Percentiles rank a stretch among this genome's conserved stretches.
Conservation (phyloP, 2,113 vertebrate genomes). For the Sceloporus tristichus region DNA sequence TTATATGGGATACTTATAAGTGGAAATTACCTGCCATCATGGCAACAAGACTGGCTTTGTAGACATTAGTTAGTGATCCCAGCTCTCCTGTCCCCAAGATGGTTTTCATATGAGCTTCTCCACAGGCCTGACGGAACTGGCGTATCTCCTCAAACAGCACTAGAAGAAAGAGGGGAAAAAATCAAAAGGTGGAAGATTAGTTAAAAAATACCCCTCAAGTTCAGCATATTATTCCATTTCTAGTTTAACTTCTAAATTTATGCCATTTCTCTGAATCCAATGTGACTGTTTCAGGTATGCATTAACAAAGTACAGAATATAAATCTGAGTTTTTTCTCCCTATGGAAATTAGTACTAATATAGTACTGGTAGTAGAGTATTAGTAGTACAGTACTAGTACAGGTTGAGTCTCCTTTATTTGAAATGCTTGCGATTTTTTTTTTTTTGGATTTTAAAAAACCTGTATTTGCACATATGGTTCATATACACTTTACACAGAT, state of each 20-base stretch:
- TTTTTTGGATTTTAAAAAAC: too few relatives aligned
- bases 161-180: conserved; percentile 63
- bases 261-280: not conserved
- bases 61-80: conserved; percentile 90
- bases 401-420: too few relatives aligned
- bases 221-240: conserved; percentile 56
- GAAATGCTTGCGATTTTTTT: too few relatives aligned
- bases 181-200: conserved; percentile 1
- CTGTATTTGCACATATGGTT: too few relatives aligned
- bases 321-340: not conserved
- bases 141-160: conserved; percentile 92
- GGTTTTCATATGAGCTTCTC: conserved; percentile 94
- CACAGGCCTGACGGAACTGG: conserved; percentile 90
- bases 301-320: not conserved
- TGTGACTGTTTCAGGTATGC: not conserved
- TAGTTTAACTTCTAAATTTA: conserved; percentile 32
- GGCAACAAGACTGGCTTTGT: conserved; percentile 95
- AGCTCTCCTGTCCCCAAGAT: conserved; percentile 95
- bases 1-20: not conserved
- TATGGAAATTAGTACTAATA: not conserved
- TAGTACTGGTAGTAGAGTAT: too few relatives aligned
- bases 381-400: too few relatives aligned
- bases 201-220: conserved; percentile 40
- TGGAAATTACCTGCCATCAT: conserved; percentile 95
- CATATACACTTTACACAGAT: too few relatives aligned